A percentile compares a stretch with the other conserved stretches of the same genome.
These are phyloP conservation scores for Conus canariensis DNA, from an alignment of 2,888 invertebrate species.

Conservation along the genomic window DNA sequence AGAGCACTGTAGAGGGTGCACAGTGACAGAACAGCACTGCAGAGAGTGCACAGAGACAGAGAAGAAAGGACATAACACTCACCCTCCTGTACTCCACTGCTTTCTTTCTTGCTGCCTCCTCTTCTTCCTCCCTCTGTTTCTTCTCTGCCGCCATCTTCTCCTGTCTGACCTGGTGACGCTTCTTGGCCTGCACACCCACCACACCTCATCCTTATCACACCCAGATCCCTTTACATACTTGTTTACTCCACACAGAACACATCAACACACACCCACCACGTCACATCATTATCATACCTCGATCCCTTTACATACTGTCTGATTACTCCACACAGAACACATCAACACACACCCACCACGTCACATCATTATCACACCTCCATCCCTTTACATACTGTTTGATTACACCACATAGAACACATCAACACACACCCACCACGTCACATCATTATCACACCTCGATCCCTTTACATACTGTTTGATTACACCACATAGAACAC, in stretches of 20 bases:
- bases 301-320: no score
- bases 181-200: conserved; percentile 47
- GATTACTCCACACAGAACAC: background rate
- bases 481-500: no score
- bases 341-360: background rate
- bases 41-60: background rate
- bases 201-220: background rate
- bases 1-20: background rate
- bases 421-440: background rate
- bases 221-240: no score
- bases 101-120: conserved; percentile 32
- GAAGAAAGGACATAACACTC: background rate
- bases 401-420: no score
- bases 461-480: no score
- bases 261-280: background rate
- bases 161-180: conserved; percentile 48
- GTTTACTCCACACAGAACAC: background rate
- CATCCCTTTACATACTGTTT: background rate
- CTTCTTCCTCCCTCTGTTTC: conserved; percentile 44
- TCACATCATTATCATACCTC: background rate
- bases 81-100: conserved; percentile 1
- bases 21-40: background rate
- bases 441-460: no score
- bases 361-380: background rate
- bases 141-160: conserved; percentile 50